phyloP scores from a whole-genome alignment of 2,888 invertebrate genomes.

The Heliconius cydno region DNA sequence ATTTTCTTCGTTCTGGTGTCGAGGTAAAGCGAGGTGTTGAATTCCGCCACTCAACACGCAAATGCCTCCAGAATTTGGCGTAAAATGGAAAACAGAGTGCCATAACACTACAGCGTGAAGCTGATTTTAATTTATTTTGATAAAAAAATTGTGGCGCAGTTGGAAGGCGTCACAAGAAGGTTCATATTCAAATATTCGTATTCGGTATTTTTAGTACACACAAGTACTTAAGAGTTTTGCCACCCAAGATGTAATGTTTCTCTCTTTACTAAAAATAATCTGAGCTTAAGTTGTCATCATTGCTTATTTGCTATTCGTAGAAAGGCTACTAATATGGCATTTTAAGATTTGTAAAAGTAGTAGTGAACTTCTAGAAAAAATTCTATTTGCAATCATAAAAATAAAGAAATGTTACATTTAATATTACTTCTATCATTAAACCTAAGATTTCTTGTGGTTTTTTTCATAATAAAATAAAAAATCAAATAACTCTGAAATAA shows the following conservation, averaged over 20 bases:
- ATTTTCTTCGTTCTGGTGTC: too few species aligned
- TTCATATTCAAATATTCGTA: background rate
- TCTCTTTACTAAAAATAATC: background rate
- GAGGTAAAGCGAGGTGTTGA: too few species aligned
- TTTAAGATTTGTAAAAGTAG: background rate
- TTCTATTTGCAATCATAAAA: too few species aligned
- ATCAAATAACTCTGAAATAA: background rate
- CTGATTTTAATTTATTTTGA: background rate
- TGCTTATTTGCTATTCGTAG: background rate
- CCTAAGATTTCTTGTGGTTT: too few species aligned
- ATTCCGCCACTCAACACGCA: too few species aligned
- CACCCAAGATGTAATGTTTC: background rate
- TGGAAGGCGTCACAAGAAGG: background rate
- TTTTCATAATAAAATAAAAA: background rate
- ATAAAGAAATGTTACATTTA: too few species aligned
- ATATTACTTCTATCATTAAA: too few species aligned
- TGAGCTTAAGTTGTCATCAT: background rate
- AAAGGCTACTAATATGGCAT: background rate
- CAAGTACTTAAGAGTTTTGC: background rate
- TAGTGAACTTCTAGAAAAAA: background rate
- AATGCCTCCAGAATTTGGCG: too few species aligned
- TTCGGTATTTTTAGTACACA: background rate
- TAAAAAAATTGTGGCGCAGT: background rate
- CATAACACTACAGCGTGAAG: too few species aligned
- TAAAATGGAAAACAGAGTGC: too few species aligned